Percentiles rank a stretch among this genome's conserved stretches.
phyloP scores from a whole-genome alignment of 2,113 vertebrate genomes.

The Daubentonia madagascariensis region DNA sequence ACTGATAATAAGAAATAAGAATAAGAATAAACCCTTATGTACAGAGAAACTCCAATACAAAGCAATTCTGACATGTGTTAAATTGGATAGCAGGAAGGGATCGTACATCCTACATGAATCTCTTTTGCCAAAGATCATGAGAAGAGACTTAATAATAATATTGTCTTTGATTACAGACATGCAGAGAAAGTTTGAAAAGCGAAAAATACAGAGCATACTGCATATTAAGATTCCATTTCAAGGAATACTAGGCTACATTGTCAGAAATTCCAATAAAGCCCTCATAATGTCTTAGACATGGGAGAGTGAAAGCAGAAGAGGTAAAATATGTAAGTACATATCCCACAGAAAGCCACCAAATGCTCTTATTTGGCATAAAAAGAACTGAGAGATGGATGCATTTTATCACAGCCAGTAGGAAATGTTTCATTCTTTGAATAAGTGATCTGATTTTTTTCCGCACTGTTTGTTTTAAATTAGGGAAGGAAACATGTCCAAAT shows the following conservation, averaged over 20 bases:
- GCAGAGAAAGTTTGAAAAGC: not conserved
- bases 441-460: not conserved
- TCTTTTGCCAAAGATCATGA: not conserved
- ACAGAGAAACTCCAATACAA: not conserved
- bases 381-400: not conserved
- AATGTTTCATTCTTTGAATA: not conserved
- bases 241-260: not conserved
- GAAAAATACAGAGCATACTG: not conserved
- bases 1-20: not conserved
- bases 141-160: not conserved
- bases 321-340: not conserved
- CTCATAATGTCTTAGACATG: not conserved
- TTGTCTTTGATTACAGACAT: not conserved
- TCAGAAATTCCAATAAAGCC: not conserved
- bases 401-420: conserved; percentile 19
- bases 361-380: not conserved
- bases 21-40: not conserved
- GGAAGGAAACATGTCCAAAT: not conserved
- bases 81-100: not conserved
- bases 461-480: conserved; percentile 50
- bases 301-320: not conserved
- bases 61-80: not conserved
- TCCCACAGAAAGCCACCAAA: not conserved
- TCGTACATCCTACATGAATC: not conserved
- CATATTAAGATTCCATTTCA: not conserved